phyloP scores from a whole-genome alignment of 2,113 vertebrate species.

The Heterochromis multidens region DNA sequence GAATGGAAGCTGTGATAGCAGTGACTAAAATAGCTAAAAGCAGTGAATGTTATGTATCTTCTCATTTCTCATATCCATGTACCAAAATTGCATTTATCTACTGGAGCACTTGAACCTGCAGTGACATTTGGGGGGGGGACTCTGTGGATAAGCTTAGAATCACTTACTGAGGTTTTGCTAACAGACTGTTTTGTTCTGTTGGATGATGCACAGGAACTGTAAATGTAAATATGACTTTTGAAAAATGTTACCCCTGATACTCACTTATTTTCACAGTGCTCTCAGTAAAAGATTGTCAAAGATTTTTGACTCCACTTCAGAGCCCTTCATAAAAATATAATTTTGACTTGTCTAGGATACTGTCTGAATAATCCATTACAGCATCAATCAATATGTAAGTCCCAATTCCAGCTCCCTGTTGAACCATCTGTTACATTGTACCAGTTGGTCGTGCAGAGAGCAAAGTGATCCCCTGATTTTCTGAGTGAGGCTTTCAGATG shows the following conservation, averaged over 20 bases:
- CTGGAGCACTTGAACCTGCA: too few relatives aligned
- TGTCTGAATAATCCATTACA: not conserved
- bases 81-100: too few relatives aligned
- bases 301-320: not conserved
- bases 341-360: not conserved
- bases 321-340: not conserved
- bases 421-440: constrained; percentile 4
- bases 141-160: too few relatives aligned
- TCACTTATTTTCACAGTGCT: not conserved
- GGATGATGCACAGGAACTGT: not conserved
- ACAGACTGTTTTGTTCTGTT: not conserved
- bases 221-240: not conserved
- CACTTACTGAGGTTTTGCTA: not conserved
- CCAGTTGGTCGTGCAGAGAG: not conserved
- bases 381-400: not conserved
- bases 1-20: not conserved
- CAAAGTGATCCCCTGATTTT: constrained; percentile 16
- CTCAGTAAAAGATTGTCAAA: not conserved
- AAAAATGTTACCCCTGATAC: not conserved
- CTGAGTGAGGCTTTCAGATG: not conserved
- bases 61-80: not conserved
- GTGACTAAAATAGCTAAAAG: not conserved
- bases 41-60: not conserved
- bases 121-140: too few relatives aligned
- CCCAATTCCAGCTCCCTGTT: not conserved